Evolutionary conservation across 2,113 vertebrate species (phyloP).

Genomic region (Notechis scutatus): DNA sequence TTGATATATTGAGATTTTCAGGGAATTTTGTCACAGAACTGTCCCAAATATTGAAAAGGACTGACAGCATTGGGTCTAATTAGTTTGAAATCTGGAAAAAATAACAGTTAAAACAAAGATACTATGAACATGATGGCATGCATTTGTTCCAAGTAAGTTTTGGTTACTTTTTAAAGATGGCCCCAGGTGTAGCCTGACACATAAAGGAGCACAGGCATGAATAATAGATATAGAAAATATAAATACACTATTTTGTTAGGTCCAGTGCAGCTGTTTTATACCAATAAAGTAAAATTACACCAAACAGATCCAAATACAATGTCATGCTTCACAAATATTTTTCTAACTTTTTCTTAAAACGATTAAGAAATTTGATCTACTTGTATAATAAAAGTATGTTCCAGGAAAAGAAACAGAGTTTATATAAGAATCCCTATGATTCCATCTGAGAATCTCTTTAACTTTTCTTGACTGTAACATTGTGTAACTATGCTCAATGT

Average conservation of each 20-base stretch:
- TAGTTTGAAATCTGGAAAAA: background rate
- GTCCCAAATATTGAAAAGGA: background rate
- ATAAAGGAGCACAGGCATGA: background rate
- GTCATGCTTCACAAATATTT: slow-evolving; percentile 58
- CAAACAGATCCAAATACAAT: slow-evolving; percentile 48
- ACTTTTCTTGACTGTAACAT: slow-evolving; percentile 42
- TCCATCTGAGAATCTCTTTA: slow-evolving; percentile 30
- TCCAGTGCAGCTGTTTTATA: slow-evolving; percentile 37
- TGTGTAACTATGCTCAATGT: background rate
- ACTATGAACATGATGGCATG: background rate
- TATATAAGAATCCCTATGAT: slow-evolving; percentile 28
- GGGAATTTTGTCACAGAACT: background rate
- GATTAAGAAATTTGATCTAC: slow-evolving; percentile 55
- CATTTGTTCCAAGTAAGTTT: background rate
- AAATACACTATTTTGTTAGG: slow-evolving; percentile 7
- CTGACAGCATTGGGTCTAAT: background rate
- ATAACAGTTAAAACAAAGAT: background rate
- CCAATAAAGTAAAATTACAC: slow-evolving; percentile 16
- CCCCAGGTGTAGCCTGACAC: background rate
- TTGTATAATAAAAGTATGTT: slow-evolving; percentile 49
- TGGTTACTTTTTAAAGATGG: background rate
- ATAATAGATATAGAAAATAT: background rate
- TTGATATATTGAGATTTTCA: background rate
- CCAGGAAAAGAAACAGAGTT: slow-evolving; percentile 44
- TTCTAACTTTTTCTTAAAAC: slow-evolving; percentile 52